phyloP scores from a whole-genome alignment of 2,797 vertebrate genomes.

The Sebastiscus albofasciatus region DNA sequence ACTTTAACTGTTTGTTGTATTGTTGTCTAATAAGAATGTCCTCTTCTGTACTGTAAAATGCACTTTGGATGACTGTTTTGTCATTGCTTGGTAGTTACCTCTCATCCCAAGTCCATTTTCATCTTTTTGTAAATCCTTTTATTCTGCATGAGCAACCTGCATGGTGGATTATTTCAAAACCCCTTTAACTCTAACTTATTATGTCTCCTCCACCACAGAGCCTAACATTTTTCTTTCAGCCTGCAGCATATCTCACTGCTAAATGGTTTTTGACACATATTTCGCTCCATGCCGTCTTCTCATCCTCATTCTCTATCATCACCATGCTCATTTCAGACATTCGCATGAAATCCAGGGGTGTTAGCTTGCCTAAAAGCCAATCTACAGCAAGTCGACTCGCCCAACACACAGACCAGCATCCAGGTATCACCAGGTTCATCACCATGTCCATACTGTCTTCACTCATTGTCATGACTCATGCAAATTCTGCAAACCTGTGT shows the following conservation, averaged over 20 bases:
- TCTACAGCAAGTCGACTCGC: constrained; percentile 80
- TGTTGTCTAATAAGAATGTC: constrained; percentile 28
- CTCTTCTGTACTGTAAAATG: constrained; percentile 50
- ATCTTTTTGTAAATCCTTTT: constrained; percentile 15
- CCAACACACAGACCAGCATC: constrained; percentile 66
- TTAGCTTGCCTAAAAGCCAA: constrained; percentile 75
- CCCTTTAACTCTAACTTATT: constrained; percentile 8
- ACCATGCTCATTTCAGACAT: constrained; percentile 83
- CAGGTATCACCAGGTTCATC: constrained; percentile 80
- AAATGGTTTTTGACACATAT: constrained; percentile 1
- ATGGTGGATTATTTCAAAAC: constrained; percentile 45
- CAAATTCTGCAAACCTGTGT: not conserved
- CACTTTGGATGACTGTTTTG: constrained; percentile 46
- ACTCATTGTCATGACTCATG: constrained; percentile 31
- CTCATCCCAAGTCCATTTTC: constrained; percentile 46
- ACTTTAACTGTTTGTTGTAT: constrained; percentile 37
- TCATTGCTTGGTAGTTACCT: constrained; percentile 8
- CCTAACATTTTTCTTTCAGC: constrained; percentile 34
- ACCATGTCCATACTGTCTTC: constrained; percentile 26
- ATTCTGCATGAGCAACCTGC: constrained; percentile 64
- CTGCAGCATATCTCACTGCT: constrained; percentile 4
- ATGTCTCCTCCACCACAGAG: not conserved
- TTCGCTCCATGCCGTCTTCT: constrained; percentile 15
- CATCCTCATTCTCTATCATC: constrained; percentile 39
- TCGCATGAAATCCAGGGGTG: constrained; percentile 81